These are phyloP conservation scores for Anser brachyrhynchus DNA, from an alignment of 2,113 vertebrate species.

Conservation along the genomic window DNA sequence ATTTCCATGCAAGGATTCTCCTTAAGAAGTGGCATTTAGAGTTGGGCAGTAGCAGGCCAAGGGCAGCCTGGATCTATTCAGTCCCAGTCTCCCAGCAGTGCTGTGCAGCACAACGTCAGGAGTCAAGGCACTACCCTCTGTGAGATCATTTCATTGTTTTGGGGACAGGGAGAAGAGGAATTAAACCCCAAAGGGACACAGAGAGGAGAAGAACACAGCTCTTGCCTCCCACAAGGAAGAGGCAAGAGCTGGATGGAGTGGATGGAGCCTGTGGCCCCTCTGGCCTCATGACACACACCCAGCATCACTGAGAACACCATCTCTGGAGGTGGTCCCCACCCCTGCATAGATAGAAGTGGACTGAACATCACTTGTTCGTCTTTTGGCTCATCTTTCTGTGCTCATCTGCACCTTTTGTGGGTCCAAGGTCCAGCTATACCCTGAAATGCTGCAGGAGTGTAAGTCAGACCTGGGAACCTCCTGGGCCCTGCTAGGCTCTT, in stretches of 20 bases:
- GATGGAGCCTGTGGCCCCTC: background rate
- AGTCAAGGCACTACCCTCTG: background rate
- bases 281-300: background rate
- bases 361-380: background rate
- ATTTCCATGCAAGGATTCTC: background rate
- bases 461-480: background rate
- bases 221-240: background rate
- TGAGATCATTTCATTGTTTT: background rate
- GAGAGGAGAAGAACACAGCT: background rate
- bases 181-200: background rate
- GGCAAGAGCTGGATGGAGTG: background rate
- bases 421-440: background rate
- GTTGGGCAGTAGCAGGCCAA: background rate
- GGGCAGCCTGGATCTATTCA: background rate
- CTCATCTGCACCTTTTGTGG: background rate
- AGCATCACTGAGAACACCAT: background rate
- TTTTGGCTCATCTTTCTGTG: background rate
- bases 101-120: background rate
- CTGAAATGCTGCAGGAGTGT: background rate
- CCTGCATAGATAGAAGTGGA: background rate
- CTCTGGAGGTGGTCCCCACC: background rate
- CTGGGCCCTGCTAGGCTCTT: background rate
- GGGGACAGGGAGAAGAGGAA: background rate
- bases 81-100: background rate
- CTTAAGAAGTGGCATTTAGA: background rate